Evolutionary conservation across 2,113 vertebrate genomes (phyloP), one percentile per base, ranked within the genome.

Genomic region (Turnix velox): DNA sequence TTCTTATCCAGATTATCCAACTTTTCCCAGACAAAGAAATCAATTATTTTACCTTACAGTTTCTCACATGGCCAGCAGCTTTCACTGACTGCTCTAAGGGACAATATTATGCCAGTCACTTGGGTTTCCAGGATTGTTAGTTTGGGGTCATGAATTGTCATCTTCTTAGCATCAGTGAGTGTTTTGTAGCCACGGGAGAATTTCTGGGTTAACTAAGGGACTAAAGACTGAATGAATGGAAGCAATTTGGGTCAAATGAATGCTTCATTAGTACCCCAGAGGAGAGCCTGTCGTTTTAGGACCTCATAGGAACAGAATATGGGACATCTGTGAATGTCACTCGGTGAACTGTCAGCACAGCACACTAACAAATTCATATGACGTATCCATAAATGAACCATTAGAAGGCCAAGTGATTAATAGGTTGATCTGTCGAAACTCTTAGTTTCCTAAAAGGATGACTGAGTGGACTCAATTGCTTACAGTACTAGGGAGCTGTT

Each of bases 341-440:
- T 76, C 0, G 0, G 67, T 2, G 9, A 87, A 87, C 59, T 77
- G 76, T 95, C 51, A 68, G 62, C 2, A 0, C 54, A 58, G 28
- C 62, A 66, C 46, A 25, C 77, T 57, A 68, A 90, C 39, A 90
- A 61, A 91, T 87, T 93, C 42, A 0, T 46, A 84, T 55, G 62
- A 77, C 37, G 54, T 88, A 51, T 77, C 77, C 77, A 88, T 54
- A 75, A 11, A 24, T 43, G 77, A 88, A 78, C 77, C 67, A 14
- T 79, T 58, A 69, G 84, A 39, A 91, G 55, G 45, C 49, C 84
- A 87, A 93, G 58, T 96, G 94, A 96, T 95, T 96, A 95, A 95
- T 94, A 91, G 62, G 74, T 87, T 91, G 92, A 91, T 92, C 74
- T 91, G 69, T 92, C 5, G 81, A 93, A 94, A 91, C 67, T 76